Conservation (phyloP, 2,113 vertebrate genomes). For the Epinephelus cyanopodus region DNA sequence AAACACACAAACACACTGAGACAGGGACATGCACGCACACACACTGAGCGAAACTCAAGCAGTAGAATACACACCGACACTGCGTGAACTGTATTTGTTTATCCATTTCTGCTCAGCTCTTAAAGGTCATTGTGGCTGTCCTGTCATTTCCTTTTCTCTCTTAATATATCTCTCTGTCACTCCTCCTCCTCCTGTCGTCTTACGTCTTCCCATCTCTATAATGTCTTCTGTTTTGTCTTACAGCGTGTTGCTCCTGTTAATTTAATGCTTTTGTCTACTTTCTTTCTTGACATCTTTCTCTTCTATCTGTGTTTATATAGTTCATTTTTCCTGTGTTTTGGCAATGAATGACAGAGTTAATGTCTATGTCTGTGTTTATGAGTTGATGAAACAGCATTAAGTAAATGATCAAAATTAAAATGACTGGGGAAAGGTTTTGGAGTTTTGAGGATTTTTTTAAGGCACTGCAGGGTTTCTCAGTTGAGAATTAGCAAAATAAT, state of each 20-base stretch:
- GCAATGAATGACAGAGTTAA: background rate
- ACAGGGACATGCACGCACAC: conserved; percentile 25
- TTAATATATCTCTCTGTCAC: conserved; percentile 62
- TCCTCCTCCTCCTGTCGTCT: conserved; percentile 14
- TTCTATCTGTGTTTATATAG: background rate
- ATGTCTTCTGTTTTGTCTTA: conserved; percentile 27
- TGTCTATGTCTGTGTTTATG: background rate
- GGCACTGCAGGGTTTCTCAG: too few species aligned
- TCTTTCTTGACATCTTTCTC: conserved; percentile 14
- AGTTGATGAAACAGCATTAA: too few species aligned
- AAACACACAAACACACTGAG: conserved; percentile 40
- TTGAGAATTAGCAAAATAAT: too few species aligned
- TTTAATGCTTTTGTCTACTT: conserved; percentile 4
- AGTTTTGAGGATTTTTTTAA: too few species aligned
- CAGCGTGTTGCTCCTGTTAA: conserved; percentile 24
- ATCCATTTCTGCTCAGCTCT: conserved; percentile 58
- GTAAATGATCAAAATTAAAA: too few species aligned
- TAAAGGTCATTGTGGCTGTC: conserved; percentile 76
- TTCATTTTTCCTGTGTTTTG: background rate
- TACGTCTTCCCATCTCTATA: conserved; percentile 9
- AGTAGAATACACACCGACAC: conserved; percentile 7
- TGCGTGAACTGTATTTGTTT: conserved; percentile 69
- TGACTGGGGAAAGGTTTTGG: too few species aligned
- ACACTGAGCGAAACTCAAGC: conserved; percentile 9
- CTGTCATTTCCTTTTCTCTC: conserved; percentile 61